Evolutionary conservation across 2,113 vertebrate genomes (phyloP).

Genomic region (Geococcyx californianus): DNA sequence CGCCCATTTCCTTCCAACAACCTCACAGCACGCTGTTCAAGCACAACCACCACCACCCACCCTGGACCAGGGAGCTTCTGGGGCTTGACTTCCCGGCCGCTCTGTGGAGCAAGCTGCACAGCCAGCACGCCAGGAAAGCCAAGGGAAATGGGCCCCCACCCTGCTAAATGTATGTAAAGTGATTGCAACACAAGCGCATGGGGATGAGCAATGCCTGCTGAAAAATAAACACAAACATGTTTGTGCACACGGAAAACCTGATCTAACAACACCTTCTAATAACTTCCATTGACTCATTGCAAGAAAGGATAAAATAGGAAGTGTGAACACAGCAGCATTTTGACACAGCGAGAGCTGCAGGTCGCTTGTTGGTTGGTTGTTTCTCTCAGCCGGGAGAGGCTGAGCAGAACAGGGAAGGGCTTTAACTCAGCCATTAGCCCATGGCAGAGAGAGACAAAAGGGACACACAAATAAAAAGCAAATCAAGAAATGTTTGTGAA

Average conservation of each 20-base stretch:
- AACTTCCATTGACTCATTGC: background rate
- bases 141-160: background rate
- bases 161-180: background rate
- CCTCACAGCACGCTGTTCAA: rapidly evolving
- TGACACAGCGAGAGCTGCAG: background rate
- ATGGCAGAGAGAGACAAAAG: background rate
- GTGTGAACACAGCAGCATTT: background rate
- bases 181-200: background rate
- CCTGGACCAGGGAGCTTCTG: background rate
- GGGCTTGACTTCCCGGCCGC: background rate
- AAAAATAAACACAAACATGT: background rate
- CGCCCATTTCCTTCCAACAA: background rate
- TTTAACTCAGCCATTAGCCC: background rate
- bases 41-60: rapidly evolving
- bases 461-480: background rate
- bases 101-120: rapidly evolving
- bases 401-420: background rate
- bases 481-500: background rate
- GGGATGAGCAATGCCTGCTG: background rate
- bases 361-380: rapidly evolving
- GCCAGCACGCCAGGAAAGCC: background rate
- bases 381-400: background rate
- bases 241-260: background rate
- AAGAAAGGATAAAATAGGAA: background rate
- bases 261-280: background rate